Evolutionary conservation across 23 tunicate species (phyloP).

Genomic region (Diplosoma virens): DNA sequence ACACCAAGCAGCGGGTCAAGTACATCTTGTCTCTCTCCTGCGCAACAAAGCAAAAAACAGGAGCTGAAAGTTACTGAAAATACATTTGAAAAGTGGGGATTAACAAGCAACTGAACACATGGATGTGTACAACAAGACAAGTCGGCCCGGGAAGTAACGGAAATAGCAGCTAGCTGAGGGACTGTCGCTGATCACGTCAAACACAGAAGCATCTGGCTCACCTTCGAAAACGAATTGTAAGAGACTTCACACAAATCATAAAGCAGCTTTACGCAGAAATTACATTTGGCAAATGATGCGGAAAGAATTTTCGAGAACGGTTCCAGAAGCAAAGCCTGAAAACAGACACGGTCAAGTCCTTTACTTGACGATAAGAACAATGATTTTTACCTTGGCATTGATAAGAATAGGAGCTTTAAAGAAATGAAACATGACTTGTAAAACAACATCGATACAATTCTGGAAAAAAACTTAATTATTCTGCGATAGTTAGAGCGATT

Average conservation of each 20-base stretch:
- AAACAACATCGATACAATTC: conserved; percentile 12
- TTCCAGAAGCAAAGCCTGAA: conserved; percentile 70
- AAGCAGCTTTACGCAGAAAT: conserved; percentile 44
- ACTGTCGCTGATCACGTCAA: not conserved
- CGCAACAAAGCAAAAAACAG: too few relatives aligned
- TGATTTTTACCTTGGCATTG: conserved; percentile 27
- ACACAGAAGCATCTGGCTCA: conserved; percentile 14
- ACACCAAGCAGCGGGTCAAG: conserved; percentile 22
- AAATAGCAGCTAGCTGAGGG: too few relatives aligned
- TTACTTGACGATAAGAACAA: too few relatives aligned
- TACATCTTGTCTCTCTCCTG: conserved; percentile 56
- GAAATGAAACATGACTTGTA: conserved; percentile 29
- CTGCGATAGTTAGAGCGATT: too few relatives aligned
- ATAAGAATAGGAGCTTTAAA: not conserved
- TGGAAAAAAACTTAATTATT: not conserved
- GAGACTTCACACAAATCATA: conserved; percentile 44
- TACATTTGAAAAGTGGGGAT: too few relatives aligned
- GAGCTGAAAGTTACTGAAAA: too few relatives aligned
- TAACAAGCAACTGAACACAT: too few relatives aligned
- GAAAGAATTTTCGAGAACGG: conserved; percentile 59
- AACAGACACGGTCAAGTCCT: not conserved
- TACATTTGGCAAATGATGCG: conserved; percentile 1
- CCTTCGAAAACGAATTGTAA: conserved; percentile 47
- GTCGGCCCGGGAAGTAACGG: not conserved
- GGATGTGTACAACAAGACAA: too few relatives aligned